A percentile compares a stretch with the other conserved stretches of the same genome.
Evolutionary conservation across 2,888 invertebrate species (phyloP).

Genomic region (Smittia sp.): DNA sequence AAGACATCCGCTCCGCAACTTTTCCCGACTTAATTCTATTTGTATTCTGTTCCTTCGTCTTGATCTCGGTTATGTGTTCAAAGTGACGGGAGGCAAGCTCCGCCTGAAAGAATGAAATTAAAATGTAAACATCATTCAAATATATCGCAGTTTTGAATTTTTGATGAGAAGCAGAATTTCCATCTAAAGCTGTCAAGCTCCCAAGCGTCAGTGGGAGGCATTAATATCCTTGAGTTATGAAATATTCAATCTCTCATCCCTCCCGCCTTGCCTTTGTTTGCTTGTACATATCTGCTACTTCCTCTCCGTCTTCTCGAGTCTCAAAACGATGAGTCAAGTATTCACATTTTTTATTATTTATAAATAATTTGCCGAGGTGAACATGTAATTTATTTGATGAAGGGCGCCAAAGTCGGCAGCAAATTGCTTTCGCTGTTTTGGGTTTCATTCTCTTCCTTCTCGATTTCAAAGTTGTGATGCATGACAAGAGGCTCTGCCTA

Average conservation of each 20-base stretch:
- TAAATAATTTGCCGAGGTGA: conserved; percentile 30
- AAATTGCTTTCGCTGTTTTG: too few relatives aligned
- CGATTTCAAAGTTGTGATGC: too few relatives aligned
- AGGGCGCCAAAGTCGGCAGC: neutral
- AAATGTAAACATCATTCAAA: conserved; percentile 34
- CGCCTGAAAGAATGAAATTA: conserved; percentile 21
- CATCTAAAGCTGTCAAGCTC: conserved; percentile 13
- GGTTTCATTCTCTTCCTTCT: too few relatives aligned
- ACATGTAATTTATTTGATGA: neutral
- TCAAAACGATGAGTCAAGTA: neutral
- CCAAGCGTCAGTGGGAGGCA: neutral
- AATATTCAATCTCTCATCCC: conserved; percentile 1
- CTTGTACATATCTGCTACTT: neutral
- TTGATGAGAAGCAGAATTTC: conserved; percentile 32
- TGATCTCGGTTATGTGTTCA: neutral
- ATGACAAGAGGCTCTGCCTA: neutral
- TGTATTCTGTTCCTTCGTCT: neutral
- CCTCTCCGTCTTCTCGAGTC: neutral
- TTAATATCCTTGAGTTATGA: conserved; percentile 10
- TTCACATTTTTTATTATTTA: conserved; percentile 12
- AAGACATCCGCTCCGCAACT: neutral
- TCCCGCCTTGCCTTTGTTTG: neutral
- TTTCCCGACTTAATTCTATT: conserved; percentile 3
- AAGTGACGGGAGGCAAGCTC: neutral
- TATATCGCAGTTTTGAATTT: conserved; percentile 38